These are phyloP conservation scores for Drosophila cracens DNA, from an alignment of 2,888 invertebrate genomes.

Conservation along the genomic window DNA sequence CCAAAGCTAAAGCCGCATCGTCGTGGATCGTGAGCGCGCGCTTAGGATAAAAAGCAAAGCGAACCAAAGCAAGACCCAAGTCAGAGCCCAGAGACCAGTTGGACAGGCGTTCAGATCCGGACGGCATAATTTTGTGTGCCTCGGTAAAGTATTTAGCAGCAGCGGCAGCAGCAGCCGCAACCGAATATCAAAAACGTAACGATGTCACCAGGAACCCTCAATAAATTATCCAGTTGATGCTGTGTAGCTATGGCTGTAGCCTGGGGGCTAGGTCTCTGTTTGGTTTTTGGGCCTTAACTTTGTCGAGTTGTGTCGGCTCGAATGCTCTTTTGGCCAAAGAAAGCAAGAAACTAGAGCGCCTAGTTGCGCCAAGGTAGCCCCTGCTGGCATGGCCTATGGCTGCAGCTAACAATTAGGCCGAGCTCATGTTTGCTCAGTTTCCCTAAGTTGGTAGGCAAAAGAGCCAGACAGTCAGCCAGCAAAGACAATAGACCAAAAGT, in stretches of 20 bases:
- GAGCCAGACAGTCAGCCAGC: constrained; percentile 35
- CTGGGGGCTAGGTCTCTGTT: constrained; percentile 15
- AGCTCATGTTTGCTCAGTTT: constrained; percentile 42
- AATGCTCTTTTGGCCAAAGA: constrained; percentile 45
- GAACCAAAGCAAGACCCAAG: constrained; percentile 32
- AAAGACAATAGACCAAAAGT: constrained; percentile 78
- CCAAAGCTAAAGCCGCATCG: constrained; percentile 43
- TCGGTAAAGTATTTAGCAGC: constrained; percentile 75
- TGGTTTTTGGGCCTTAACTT: constrained; percentile 25
- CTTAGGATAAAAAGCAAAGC: constrained; percentile 77
- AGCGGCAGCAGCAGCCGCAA: constrained; percentile 65
- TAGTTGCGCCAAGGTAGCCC: constrained; percentile 50
- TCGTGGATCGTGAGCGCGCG: constrained; percentile 75
- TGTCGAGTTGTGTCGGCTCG: constrained; percentile 60
- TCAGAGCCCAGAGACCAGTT: constrained; percentile 45
- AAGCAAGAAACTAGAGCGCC: constrained; percentile 76
- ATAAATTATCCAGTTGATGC: constrained; percentile 81
- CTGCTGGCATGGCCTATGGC: constrained; percentile 18
- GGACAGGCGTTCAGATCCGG: constrained; percentile 63
- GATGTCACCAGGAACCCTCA: constrained; percentile 83
- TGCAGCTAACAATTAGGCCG: constrained; percentile 74
- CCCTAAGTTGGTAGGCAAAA: constrained; percentile 66
- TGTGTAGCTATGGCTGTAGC: constrained; percentile 3
- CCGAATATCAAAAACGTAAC: constrained; percentile 82
- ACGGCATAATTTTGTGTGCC: constrained; percentile 80